Base-by-base conservation (phyloP, 1,140 invertebrate species). In the Phocides pigmalion region DNA sequence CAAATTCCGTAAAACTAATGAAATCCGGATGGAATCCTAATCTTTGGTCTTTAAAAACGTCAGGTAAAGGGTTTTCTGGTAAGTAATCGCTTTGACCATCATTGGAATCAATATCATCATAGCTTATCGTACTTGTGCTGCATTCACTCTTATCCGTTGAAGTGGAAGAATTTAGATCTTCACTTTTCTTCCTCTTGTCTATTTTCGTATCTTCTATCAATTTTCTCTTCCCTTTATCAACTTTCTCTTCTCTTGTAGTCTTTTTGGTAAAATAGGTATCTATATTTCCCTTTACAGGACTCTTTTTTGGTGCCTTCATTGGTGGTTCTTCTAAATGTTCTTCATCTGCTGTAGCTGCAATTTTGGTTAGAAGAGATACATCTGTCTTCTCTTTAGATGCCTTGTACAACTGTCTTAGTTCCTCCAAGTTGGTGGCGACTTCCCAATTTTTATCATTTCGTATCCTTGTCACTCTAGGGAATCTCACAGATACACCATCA, bases 401-500 rank as follows among this genome's bases (percentile, higher is more conserved):
- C 44, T 93, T 89, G 73, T 93, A 96, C 3, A 96, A 83, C 42
- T 84, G 73, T 64, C 94, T 93, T 0, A 98, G 87, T 81, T 97
- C 95, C 35, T 94, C 90, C 22, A 98, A 87, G 81, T 93, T 95
- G 0, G 97, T 98, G 0, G 97, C 97, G 0, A 95, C 94, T 74
- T 96, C 87, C 94, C 97, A 98, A 50, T 93, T 91, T 92, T 98
- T 98, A 80, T 98, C 98, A 68, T 94, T 87, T 42, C 97, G 93
- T 58, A 98, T 95, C 68, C 94, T 94, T 0, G 97, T 97, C 0
- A 98, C 95, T 65, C 98, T 92, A 3, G 98, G 98, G 92, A 99
- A 99, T 70, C 98, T 91, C 44, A 99, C 97, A 2, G 97, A 98
- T 74, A 98, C 98, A 3, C 97, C 97, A 81, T 96, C 94, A 1